Evolutionary conservation across 1,140 invertebrate genomes (phyloP), one percentile per base, ranked within the genome.

Genomic region (Danaus melanippus): DNA sequence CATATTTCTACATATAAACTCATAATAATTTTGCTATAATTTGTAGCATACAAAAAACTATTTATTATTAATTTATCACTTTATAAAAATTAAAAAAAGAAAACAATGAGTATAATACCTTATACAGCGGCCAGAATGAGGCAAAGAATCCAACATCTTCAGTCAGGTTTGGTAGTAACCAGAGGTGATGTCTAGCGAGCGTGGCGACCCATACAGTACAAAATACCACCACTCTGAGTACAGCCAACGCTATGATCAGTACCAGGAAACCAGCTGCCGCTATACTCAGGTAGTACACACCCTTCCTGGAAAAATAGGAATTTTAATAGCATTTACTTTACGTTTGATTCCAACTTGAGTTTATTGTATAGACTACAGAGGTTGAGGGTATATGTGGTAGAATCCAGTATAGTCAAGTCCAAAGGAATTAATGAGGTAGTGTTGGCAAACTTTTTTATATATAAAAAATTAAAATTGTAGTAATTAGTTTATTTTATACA

Each of bases 101-200:
- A 53, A 17, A 12, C 7, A 42, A 43, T 21, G 1, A 46, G 12
- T 53, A 49, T 77, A 71, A 84, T 84, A 96, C 95, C 83, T 95
- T 94, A 89, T 99, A 99, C 2, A 99, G 89, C 21, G 98, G 98
- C 93, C 96, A 97, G 87, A 99, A 99, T 1, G 97, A 99, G 43
- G 98, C 97, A 56, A 99, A 95, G 89, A 99, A 98, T 41, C 98
- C 97, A 46, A 99, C 98, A 88, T 99, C 98, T 87, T 99, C 98
- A 2, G 97, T 98, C 12, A 99, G 89, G 89, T 99, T 99, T 0
- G 98, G 98, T 58, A 99, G 89, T 50, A 99, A 90, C 97, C 98
- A 99, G 50, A 99, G 90, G 76, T 98, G 96, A 86, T 98, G 94
- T 76, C 93, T 92, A 3, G 97, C 97, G 52, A 97, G 88, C 0